Base-by-base conservation (phyloP, 2,113 vertebrate species). In the Neogobius melanostomus region DNA sequence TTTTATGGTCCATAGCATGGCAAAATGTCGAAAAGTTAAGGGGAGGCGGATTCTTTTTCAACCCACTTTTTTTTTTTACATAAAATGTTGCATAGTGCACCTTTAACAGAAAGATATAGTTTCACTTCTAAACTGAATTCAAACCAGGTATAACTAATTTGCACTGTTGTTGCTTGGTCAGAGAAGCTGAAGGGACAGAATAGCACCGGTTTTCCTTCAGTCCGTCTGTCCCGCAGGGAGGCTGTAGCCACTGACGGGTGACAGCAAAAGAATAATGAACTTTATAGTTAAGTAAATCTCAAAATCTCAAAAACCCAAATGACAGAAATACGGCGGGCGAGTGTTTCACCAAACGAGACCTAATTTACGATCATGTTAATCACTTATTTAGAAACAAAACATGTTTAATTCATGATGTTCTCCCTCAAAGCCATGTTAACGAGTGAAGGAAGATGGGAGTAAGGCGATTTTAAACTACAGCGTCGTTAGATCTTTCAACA, bases 281-380 rank as follows among this genome's bases (percentile, higher is more conserved):
- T 36, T 36, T 36, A 36, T 36, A 1, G 28, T 36, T 2, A 4
- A 36, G 28, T 36, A 36, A 36, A 36, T 36, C 28, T 36, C 0
- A 36, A 36, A 36, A 36, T 36, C 28, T 36, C 28, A 2, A 36
- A 60, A 60, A 60, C 36, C 9, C 59, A 61, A 44, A 43, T 45
- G 42, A 1, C 11, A 12, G 36, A 16, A 44, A n/a, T 28, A 5
- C n/a, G 42, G 43, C 42, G 8, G 4, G 6, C 36, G 4, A n/a
- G 42, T n/a, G 14, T 44, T 45, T 61, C 42, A 61, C 42, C 44
- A n/a, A 61, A 61, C 44, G 12, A 61, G 36, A n/a, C 14, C 44
- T 44, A 45, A 61, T 61, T 61, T 61, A 44, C n/a, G 56, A 59
- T 59, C 56, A 59, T 42, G 56, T 42, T 59, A 61, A 61, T 61